Evolutionary conservation across 2,797 vertebrate genomes (phyloP).

Genomic region (Bufotes viridis): DNA sequence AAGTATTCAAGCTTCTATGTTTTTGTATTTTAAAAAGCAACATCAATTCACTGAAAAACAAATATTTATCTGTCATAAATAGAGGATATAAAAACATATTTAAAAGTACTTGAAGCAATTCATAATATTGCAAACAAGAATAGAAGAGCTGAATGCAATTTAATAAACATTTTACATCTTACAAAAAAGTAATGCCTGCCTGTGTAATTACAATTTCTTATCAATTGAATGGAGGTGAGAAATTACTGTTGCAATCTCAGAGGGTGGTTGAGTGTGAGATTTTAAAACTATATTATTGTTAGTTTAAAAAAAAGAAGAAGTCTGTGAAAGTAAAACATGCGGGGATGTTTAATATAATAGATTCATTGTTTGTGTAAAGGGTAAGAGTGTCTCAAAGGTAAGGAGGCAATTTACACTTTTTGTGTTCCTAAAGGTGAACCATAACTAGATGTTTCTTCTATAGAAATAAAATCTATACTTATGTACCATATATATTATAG

Average conservation of each 20-base stretch:
- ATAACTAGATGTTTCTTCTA: too few species aligned
- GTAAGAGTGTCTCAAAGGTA: too few species aligned
- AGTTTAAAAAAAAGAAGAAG: background rate
- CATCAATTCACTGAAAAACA: constrained; percentile 51
- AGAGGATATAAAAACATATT: constrained; percentile 59
- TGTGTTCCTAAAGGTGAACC: too few species aligned
- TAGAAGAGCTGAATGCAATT: constrained; percentile 10
- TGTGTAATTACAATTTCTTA: background rate
- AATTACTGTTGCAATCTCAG: constrained; percentile 14
- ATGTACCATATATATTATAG: too few species aligned
- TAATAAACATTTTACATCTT: background rate
- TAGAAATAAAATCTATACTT: too few species aligned
- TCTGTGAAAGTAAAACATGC: background rate
- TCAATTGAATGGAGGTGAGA: background rate
- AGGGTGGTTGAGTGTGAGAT: background rate
- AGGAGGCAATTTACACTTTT: too few species aligned
- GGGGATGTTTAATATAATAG: too few species aligned
- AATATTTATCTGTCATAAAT: constrained; percentile 58
- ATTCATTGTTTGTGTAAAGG: background rate
- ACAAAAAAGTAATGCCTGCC: constrained; percentile 5
- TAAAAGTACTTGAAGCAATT: constrained; percentile 35
- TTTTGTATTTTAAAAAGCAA: constrained; percentile 32
- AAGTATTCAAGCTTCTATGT: constrained; percentile 54
- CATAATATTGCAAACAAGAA: constrained; percentile 14
- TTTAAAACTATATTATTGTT: constrained; percentile 13